Base-by-base conservation (phyloP, 2,113 vertebrate species). In the Atractosteus spatula region DNA sequence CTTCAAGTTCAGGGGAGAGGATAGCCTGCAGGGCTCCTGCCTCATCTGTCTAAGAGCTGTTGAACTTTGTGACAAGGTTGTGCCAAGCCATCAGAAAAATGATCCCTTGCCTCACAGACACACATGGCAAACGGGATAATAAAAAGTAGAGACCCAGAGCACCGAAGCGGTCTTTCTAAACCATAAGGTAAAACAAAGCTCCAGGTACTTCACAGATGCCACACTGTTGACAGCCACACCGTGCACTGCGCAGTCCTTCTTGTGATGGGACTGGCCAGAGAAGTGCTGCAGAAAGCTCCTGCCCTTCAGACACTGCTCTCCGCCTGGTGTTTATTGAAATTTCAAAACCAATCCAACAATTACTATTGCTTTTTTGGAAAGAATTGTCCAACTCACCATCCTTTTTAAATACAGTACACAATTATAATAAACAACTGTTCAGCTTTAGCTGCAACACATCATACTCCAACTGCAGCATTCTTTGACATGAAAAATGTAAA, bases 51-150 rank as follows among this genome's bases (percentile, higher is more conserved):
- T 81, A 81, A 88, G 80, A 83, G 81, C 86, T 81, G 83, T 85
- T 88, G 89, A 91, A 86, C 86, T 80, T 74, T 79, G 79, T 83
- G 85, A 90, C 89, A 91, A 90, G 87, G 83, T 84, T 80, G 77
- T 17, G 79, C 82, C 90, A 89, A 89, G 83, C 59, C n/a, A 77
- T 83, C 81, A 67, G 86, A 82, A 87, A 89, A 88, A 88, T 82
- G 81, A 91, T 91, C 88, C 87, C 81, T 86, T 88, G 47, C 80
- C 81, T 84, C 74, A 68, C 83, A 59, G 65, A 80, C 83, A 78
- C 81, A 82, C 71, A 82, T 80, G 80, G 85, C 78, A 79, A 87
- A 84, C 68, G 74, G 82, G 62, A 51, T 51, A 51, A 10, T 51
- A 10, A 51, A 51, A 51, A 51, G 10, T 7, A 72, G n/a, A 47